Evolutionary conservation across 2,888 invertebrate species (phyloP), one percentile per base, ranked within the genome.

Genomic region (Cecidostiba fungosa): DNA sequence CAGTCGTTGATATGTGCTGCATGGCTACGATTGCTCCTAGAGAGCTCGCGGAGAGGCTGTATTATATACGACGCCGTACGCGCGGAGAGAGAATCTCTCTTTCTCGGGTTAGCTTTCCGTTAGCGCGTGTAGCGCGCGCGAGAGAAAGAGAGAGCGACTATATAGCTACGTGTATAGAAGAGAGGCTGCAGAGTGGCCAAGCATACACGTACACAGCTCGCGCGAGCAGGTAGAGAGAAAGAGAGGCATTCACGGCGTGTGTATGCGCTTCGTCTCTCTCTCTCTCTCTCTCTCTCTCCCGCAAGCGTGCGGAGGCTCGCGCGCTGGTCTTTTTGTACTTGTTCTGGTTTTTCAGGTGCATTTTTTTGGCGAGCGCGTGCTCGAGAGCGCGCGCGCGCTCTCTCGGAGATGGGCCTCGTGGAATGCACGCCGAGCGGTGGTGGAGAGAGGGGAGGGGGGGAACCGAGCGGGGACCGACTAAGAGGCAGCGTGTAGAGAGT

Each of bases 371-470:
- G 88, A 84, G 73, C 84, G 84, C 89, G 88, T 90, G 90, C 90
- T 90, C 87, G 90, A 90, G 78, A 73, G 72, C 50, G 82, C 86
- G 86, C 72, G 8, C 72, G 19, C 72, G 6, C 43, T 36, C 72
- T 47, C 88, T 88, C 81, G 88, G 90, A 89, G 91, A 91, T 91
- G 92, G 91, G 90, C 89, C 91, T 89, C 93, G 91, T 94, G 95
- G 93, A 94, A 94, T 91, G 92, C 91, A 88, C 94, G 90, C 94
- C 94, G 92, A 84, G 85, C 87, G 84, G 85, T 82, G 76, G 77
- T 83, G 23, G 8, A 43, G 39, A 14, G n/a, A 39, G 66, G 1
- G 6, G 47, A 16, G 50, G 69, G 79, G 26, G 70, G n/a, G 59
- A 23, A 70, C 66, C 43, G 76, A 23, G 69, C 69, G 78, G 72